These are phyloP conservation scores for Drosophila sucinea DNA, from an alignment of 1,140 invertebrate species.

Conservation along the genomic window DNA sequence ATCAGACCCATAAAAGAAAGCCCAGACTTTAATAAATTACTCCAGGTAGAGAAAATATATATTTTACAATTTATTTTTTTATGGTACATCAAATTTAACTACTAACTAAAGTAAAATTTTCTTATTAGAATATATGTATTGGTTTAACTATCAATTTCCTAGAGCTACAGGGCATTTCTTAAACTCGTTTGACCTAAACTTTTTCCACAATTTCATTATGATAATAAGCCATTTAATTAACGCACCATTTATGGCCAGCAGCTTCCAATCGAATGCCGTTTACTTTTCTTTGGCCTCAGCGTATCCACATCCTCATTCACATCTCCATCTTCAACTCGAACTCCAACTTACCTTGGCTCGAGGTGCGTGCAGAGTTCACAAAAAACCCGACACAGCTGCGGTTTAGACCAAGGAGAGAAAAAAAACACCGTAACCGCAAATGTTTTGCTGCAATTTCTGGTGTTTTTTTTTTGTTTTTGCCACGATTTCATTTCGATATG, in stretches of 20 bases:
- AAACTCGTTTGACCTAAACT: not conserved
- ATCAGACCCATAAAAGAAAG: not conserved
- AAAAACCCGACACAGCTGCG: slow-evolving; percentile 56
- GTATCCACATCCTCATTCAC: slow-evolving; percentile 18
- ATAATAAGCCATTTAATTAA: slow-evolving; percentile 70
- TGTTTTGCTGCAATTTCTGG: slow-evolving; percentile 52
- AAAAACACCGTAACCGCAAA: slow-evolving; percentile 65
- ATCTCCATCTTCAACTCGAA: slow-evolving; percentile 45
- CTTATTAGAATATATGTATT: no score
- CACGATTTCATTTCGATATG: slow-evolving; percentile 49
- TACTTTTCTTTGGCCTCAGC: slow-evolving; percentile 27
- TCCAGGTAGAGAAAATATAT: not conserved
- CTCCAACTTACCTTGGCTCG: slow-evolving; percentile 5
- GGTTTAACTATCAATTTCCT: no score
- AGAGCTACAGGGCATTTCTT: slow-evolving; percentile 11
- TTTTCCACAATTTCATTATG: slow-evolving; percentile 44
- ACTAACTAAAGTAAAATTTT: no score
- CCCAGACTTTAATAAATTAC: not conserved
- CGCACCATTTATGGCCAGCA: slow-evolving; percentile 61
- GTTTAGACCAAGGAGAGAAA: slow-evolving; percentile 50
- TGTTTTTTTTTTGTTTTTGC: slow-evolving; percentile 43
- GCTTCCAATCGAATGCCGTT: slow-evolving; percentile 39
- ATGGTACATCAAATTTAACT: no score
- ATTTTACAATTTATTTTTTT: not conserved
- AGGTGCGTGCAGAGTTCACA: slow-evolving; percentile 44